These are phyloP conservation scores for Gymnothorax reevesii DNA, from an alignment of 2,797 vertebrate species.

Conservation along the genomic window DNA sequence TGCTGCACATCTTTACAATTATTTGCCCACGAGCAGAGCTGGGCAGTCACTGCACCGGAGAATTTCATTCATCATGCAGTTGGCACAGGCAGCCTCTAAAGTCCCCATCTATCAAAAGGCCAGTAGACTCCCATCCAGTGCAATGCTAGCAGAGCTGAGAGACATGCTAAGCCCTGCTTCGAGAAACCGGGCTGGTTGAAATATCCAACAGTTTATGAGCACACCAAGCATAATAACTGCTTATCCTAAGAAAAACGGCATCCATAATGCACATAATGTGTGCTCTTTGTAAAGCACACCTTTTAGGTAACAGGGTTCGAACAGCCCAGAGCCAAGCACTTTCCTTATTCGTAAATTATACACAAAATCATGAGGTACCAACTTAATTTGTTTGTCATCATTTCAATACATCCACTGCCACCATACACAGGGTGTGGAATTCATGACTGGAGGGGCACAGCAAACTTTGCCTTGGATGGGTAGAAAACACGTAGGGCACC, in stretches of 20 bases:
- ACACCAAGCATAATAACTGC: background rate
- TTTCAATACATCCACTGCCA: no score
- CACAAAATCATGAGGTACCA: no score
- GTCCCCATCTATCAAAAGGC: background rate
- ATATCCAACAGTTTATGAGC: background rate
- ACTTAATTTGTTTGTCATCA: no score
- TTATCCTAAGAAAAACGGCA: background rate
- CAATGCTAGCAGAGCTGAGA: background rate
- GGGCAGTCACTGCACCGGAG: background rate
- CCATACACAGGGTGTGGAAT: no score
- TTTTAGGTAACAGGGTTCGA: no score
- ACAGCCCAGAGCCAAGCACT: no score
- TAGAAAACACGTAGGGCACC: no score
- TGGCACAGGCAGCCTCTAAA: background rate
- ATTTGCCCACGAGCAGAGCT: background rate
- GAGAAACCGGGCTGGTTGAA: background rate
- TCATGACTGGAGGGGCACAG: no score
- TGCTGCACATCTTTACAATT: background rate
- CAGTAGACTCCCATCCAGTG: background rate
- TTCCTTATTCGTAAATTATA: no score
- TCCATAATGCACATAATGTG: background rate
- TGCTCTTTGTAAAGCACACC: background rate
- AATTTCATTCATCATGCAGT: background rate
- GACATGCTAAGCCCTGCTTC: background rate
- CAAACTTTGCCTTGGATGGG: no score